Base-by-base conservation (phyloP, 2,797 vertebrate species). In the Alfaro cultratus region DNA sequence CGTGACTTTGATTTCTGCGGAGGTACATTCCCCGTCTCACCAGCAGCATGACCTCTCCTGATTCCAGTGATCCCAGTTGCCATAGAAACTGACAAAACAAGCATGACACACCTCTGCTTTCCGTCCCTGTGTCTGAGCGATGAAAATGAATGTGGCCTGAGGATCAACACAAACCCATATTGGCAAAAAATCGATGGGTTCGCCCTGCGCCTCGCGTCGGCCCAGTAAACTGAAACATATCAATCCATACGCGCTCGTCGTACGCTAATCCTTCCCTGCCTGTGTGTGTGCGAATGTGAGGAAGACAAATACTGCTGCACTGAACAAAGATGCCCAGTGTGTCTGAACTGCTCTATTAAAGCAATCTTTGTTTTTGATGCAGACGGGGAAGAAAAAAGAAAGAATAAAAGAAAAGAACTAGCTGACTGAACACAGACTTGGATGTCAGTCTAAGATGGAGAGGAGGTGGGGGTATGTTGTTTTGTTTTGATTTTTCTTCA, bases 321-420 rank as follows among this genome's bases (percentile, higher is more conserved):
- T 85, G 91, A 93, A 91, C 87, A 93, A 91, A 94, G 91, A 92
- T 88, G 87, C 86, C 87, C 89, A 81, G 83, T 81, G 81, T 88
- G 89, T 93, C 92, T 94, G 93, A 94, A 95, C 89, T 86, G 86
- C 87, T 93, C 89, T 91, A 93, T 95, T 94, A 94, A 95, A 95
- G 92, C 91, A 93, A 94, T 94, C 92, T 94, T 94, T 93, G 90
- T 92, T 92, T 94, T 93, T 92, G 93, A 93, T 94, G 89, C 87
- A 87, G 86, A 86, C 86, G 62, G 84, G 87, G 88, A 89, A 87
- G 16, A 11, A 49, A 39, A 39, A 39, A 68, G 13, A 31, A 68
- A 41, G 15, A n/a, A n/a, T 29, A 29, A 43, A 45, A 45, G 15
- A 87, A 91, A 88, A 84, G 92, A 92, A 84, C 85, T 43, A 88